These are phyloP conservation scores for Eupithecia centaureata DNA, from an alignment of 2,888 invertebrate species.

Conservation along the genomic window DNA sequence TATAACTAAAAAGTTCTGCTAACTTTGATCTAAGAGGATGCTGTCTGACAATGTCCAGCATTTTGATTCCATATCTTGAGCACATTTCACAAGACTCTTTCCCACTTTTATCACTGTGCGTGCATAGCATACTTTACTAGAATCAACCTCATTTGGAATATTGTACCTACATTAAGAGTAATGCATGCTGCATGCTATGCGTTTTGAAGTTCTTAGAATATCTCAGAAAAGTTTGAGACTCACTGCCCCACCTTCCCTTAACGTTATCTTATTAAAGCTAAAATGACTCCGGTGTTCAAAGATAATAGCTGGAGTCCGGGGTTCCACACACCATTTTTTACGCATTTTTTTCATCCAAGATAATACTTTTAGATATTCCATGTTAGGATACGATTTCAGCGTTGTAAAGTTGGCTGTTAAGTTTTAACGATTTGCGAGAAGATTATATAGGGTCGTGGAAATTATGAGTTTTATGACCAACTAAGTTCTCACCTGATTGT, in stretches of 20 bases:
- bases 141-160: no score
- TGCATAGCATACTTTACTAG: not conserved
- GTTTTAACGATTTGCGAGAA: constrained; percentile 42
- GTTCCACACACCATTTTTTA: constrained; percentile 75
- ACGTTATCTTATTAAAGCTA: constrained; percentile 84
- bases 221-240: constrained; percentile 57
- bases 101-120: not conserved
- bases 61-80: not conserved
- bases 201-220: not conserved
- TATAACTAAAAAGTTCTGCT: not conserved
- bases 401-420: constrained; percentile 46
- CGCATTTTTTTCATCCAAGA: constrained; percentile 64
- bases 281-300: constrained; percentile 83
- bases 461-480: constrained; percentile 12
- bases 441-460: constrained; percentile 22
- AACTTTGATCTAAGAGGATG: not conserved
- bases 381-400: constrained; percentile 73
- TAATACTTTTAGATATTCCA: constrained; percentile 77
- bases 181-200: not conserved
- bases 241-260: constrained; percentile 68
- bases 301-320: constrained; percentile 76
- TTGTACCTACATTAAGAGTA: no score
- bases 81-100: not conserved
- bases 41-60: not conserved
- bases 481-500: constrained; percentile 12